Percentiles rank a stretch among this genome's conserved stretches.
Conservation (phyloP, 1,140 invertebrate genomes). For the Oscheius sp. region DNA sequence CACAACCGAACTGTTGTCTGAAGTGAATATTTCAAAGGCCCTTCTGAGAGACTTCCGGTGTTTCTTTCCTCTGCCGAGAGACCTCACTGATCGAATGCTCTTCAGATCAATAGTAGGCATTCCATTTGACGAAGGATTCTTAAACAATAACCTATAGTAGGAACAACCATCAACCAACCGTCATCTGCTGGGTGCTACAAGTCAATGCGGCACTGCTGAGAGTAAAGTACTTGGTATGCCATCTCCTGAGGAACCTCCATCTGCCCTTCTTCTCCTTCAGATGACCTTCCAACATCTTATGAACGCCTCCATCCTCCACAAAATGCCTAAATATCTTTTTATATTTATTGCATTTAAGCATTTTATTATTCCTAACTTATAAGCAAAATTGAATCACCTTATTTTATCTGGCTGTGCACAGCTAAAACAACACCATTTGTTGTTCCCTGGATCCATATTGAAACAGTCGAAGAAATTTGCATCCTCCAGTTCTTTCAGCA, state of each 20-base stretch:
- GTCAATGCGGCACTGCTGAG: slow-evolving; percentile 83
- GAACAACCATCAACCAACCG: slow-evolving; percentile 66
- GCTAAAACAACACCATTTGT: slow-evolving; percentile 79
- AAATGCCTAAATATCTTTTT: slow-evolving; percentile 64
- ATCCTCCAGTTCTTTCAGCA: slow-evolving; percentile 80
- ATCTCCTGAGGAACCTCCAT: slow-evolving; percentile 83
- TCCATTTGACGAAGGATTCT: slow-evolving; percentile 13
- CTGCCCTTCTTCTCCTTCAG: slow-evolving; percentile 90
- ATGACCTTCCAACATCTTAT: slow-evolving; percentile 73
- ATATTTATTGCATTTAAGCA: no score
- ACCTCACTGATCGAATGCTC: slow-evolving; percentile 86
- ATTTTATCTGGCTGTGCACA: slow-evolving; percentile 86
- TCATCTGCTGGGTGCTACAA: slow-evolving; percentile 67
- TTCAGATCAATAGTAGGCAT: slow-evolving; percentile 74
- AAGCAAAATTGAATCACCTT: slow-evolving; percentile 73
- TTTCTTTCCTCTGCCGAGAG: slow-evolving; percentile 72
- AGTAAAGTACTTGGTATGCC: slow-evolving; percentile 88
- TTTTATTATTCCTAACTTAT: slow-evolving; percentile 17
- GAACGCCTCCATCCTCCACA: slow-evolving; percentile 55
- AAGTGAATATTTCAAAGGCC: slow-evolving; percentile 92
- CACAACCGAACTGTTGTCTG: slow-evolving; percentile 79
- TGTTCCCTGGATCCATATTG: slow-evolving; percentile 70
- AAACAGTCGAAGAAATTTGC: slow-evolving; percentile 87
- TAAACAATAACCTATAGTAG: slow-evolving; percentile 20
- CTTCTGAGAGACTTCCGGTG: slow-evolving; percentile 76